phyloP scores from a whole-genome alignment of 2,888 invertebrate genomes.

The Agrilus mali region DNA sequence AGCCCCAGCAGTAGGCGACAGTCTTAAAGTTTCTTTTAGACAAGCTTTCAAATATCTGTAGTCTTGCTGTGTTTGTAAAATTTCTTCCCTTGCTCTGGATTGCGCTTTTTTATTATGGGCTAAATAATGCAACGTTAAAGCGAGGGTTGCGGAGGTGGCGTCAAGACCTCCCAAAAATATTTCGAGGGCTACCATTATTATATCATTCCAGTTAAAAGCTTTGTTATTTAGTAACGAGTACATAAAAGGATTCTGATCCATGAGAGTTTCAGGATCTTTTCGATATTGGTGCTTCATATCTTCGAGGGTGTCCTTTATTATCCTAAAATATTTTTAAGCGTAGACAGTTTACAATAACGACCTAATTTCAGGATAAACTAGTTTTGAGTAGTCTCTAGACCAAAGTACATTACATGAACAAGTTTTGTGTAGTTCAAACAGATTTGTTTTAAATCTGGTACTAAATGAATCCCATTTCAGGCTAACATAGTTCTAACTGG shows the following conservation, averaged over 20 bases:
- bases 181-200: slow-evolving; percentile 39
- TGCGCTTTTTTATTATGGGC: slow-evolving; percentile 52
- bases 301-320: slow-evolving; percentile 18
- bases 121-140: slow-evolving; percentile 39
- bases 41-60: slow-evolving; percentile 55
- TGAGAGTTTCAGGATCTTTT: slow-evolving; percentile 13
- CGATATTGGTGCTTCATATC: slow-evolving; percentile 12
- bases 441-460: too few species aligned
- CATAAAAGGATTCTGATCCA: slow-evolving; percentile 25
- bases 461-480: too few species aligned
- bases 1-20: slow-evolving; percentile 47
- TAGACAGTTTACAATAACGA: too few species aligned
- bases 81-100: slow-evolving; percentile 45
- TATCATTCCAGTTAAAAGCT: slow-evolving; percentile 33
- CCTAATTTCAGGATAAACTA: too few species aligned
- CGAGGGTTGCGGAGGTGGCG: slow-evolving; percentile 39
- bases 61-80: slow-evolving; percentile 34
- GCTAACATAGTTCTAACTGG: too few species aligned
- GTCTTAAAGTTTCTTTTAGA: slow-evolving; percentile 55
- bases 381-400: too few species aligned
- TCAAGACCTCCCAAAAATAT: slow-evolving; percentile 45
- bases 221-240: slow-evolving; percentile 29
- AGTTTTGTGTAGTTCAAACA: too few species aligned
- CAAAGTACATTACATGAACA: too few species aligned
- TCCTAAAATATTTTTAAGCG: slow-evolving; percentile 10